phyloP scores from a whole-genome alignment of 2,888 invertebrate genomes.

The Drosophila ustulata region DNA sequence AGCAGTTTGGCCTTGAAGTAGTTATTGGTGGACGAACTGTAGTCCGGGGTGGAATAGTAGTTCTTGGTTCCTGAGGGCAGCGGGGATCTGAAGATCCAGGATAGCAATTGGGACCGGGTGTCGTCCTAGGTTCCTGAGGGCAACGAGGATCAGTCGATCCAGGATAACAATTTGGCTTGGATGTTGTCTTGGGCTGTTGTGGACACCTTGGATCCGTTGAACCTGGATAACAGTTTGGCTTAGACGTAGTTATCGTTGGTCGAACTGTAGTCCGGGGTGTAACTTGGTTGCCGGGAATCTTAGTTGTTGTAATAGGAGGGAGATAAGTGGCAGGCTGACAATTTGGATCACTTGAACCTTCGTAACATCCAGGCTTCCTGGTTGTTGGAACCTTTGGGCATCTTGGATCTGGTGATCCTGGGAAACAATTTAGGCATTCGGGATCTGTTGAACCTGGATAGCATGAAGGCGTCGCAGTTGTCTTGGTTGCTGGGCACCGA shows the following conservation, averaged over 20 bases:
- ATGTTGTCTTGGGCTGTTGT: conserved; percentile 39
- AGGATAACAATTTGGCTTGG: conserved; percentile 35
- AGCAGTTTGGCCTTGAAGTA: too few species aligned
- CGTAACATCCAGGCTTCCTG: conserved; percentile 73
- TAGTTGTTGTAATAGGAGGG: conserved; percentile 42
- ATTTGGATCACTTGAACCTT: conserved; percentile 82
- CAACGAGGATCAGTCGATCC: conserved; percentile 73
- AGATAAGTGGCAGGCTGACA: conserved; percentile 58
- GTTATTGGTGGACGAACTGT: too few species aligned
- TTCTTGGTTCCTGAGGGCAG: conserved; percentile 31
- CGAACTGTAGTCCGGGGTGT: conserved; percentile 20
- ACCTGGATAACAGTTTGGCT: conserved; percentile 82
- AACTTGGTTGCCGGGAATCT: conserved; percentile 24
- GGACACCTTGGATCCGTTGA: conserved; percentile 43
- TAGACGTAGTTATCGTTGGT: conserved; percentile 1
- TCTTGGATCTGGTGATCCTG: conserved; percentile 78
- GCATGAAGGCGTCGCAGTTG: conserved; percentile 23
- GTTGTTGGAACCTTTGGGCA: conserved; percentile 53
- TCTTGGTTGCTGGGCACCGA: conserved; percentile 8
- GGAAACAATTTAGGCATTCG: conserved; percentile 75
- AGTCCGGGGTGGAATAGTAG: conserved; percentile 8
- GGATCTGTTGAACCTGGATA: conserved; percentile 79
- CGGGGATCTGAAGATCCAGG: conserved; percentile 81
- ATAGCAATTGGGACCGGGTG: conserved; percentile 28
- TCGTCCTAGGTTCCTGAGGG: conserved; percentile 48